Percentiles rank a stretch among this genome's conserved stretches.
Conservation (phyloP, 2,888 invertebrate species). For the Caenorhabditis wallacei region DNA sequence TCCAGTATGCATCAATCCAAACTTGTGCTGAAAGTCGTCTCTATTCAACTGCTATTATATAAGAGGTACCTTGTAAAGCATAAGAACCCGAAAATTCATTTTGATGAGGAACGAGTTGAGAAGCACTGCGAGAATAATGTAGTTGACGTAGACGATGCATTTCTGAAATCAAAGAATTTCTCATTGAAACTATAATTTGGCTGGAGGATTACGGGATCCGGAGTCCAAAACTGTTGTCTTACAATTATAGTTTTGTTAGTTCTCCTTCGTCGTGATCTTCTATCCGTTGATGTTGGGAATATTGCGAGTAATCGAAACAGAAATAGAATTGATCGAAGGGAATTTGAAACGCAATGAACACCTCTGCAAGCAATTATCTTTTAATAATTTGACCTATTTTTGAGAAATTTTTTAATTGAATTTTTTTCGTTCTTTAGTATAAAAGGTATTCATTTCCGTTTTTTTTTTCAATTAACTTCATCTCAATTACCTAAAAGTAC, state of each 20-base stretch:
- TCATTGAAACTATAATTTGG: too few relatives aligned
- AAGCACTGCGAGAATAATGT: constrained; percentile 66
- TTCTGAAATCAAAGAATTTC: constrained; percentile 49
- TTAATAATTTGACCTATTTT: neutral
- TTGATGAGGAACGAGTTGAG: constrained; percentile 76
- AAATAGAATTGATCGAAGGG: constrained; percentile 72
- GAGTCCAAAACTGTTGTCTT: neutral
- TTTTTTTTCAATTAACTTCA: constrained; percentile 8
- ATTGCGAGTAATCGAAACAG: constrained; percentile 73
- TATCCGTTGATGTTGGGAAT: constrained; percentile 70
- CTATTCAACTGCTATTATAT: neutral
- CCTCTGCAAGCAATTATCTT: constrained; percentile 54
- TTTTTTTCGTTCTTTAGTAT: constrained; percentile 4
- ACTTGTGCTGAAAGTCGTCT: constrained; percentile 65
- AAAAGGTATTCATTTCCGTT: neutral
- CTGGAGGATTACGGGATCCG: neutral
- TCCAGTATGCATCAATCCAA: constrained; percentile 79
- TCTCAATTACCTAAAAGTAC: constrained; percentile 13
- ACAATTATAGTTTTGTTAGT: constrained; percentile 19
- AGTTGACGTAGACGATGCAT: constrained; percentile 66
- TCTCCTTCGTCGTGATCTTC: constrained; percentile 41
- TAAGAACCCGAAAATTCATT: constrained; percentile 69
- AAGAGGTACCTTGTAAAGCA: constrained; percentile 63
- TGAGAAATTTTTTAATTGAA: constrained; percentile 7
- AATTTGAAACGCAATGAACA: constrained; percentile 73